Conservation (phyloP, 2,888 invertebrate genomes). For the Agrochola lota region DNA sequence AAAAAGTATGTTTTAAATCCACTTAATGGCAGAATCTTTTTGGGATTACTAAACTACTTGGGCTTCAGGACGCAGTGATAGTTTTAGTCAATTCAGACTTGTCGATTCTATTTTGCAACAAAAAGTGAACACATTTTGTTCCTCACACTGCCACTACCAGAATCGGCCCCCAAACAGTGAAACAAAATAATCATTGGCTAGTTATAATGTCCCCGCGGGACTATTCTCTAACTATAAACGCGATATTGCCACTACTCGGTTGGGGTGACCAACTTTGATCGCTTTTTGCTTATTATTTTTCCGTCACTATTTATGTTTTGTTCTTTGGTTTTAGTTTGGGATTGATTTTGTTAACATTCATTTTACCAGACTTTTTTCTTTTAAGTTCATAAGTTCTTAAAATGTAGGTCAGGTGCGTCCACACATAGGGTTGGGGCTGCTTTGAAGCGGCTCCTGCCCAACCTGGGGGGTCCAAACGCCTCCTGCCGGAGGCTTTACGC, state of each 20-base stretch:
- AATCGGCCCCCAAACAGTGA: constrained; percentile 73
- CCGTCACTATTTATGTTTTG: constrained; percentile 48
- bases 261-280: constrained; percentile 75
- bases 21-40: no score
- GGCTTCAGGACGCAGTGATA: no score
- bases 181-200: constrained; percentile 89
- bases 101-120: no score
- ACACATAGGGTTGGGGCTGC: no score
- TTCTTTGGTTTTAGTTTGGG: constrained; percentile 28
- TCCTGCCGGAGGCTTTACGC: no score
- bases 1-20: no score
- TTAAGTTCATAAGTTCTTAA: not conserved
- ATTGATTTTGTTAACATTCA: constrained; percentile 12
- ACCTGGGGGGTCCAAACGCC: no score
- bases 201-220: constrained; percentile 86
- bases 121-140: not conserved
- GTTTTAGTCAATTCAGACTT: no score
- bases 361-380: not conserved
- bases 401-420: no score
- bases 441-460: no score
- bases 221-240: constrained; percentile 84
- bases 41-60: no score
- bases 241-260: constrained; percentile 79
- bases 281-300: constrained; percentile 81
- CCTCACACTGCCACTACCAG: constrained; percentile 39